These are phyloP conservation scores for Dreissena rostriformis DNA, from an alignment of 1,140 invertebrate genomes.

Conservation along the genomic window DNA sequence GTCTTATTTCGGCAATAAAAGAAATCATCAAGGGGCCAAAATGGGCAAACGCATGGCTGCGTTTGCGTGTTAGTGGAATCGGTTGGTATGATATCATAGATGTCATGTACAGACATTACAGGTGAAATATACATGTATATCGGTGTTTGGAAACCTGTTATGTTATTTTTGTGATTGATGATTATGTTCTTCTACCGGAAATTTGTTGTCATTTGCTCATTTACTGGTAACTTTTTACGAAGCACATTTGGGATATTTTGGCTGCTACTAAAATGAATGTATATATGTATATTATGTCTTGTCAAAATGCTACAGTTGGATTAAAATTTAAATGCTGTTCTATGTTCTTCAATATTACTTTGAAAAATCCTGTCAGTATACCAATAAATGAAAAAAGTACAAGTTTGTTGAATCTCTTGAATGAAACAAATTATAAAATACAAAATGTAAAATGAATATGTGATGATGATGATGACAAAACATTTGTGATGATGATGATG, in stretches of 20 bases:
- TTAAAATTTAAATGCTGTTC: slow-evolving; percentile 7
- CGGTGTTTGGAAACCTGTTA: slow-evolving; percentile 5
- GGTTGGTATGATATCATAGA: slow-evolving; percentile 6
- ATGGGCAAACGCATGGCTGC: slow-evolving; percentile 3
- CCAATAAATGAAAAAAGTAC: slow-evolving; percentile 7
- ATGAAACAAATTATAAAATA: slow-evolving; percentile 8
- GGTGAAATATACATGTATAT: slow-evolving; percentile 7
- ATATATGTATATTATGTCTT: slow-evolving; percentile 4
- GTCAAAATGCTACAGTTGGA: slow-evolving; percentile 5
- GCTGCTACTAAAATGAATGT: slow-evolving; percentile 6
- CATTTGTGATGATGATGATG: slow-evolving; percentile 6
- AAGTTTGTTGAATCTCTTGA: slow-evolving; percentile 6
- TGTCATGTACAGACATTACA: slow-evolving; percentile 6
- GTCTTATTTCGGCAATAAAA: slow-evolving; percentile 10
- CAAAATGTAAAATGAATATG: slow-evolving; percentile 7
- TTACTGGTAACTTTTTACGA: slow-evolving; percentile 8
- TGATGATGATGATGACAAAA: slow-evolving; percentile 6
- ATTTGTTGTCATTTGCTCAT: slow-evolving; percentile 29
- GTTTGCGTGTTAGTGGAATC: slow-evolving; percentile 5
- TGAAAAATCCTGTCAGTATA: slow-evolving; percentile 6
- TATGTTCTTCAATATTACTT: slow-evolving; percentile 7
- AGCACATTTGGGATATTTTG: slow-evolving; percentile 6
- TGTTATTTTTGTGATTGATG: slow-evolving; percentile 7
- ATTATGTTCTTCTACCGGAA: slow-evolving; percentile 10
- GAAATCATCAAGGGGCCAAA: slow-evolving; percentile 5